Evolutionary conservation across 2,888 invertebrate species (phyloP).

Genomic region (Drosophila paucipuncta): DNA sequence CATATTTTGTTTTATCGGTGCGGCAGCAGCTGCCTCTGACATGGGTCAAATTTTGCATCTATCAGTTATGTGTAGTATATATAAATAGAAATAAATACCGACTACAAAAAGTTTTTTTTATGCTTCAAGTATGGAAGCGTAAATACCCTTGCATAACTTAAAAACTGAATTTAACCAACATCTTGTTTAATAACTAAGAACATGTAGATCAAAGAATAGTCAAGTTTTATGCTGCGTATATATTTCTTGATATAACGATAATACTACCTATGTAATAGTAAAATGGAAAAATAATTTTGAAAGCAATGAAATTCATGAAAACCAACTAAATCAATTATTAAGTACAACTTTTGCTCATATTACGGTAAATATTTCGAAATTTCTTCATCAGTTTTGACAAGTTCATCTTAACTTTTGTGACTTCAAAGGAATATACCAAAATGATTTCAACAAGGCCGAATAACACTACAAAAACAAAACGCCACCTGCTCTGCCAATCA

Average conservation of each 20-base stretch:
- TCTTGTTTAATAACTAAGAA: neutral
- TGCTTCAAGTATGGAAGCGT: neutral
- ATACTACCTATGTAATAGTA: neutral
- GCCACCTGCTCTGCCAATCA: neutral
- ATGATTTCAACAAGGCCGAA: neutral
- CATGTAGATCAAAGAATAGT: neutral
- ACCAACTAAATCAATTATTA: no score
- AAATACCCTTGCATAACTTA: neutral
- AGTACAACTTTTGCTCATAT: neutral
- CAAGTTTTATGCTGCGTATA: neutral
- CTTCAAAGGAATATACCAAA: slow-evolving; percentile 12
- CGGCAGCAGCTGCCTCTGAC: neutral
- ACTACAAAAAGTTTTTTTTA: neutral
- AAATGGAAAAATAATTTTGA: neutral
- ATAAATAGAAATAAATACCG: neutral
- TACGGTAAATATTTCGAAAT: neutral
- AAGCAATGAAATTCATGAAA: neutral
- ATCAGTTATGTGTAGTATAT: neutral
- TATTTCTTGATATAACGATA: neutral
- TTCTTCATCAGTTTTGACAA: neutral
- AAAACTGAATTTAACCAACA: neutral
- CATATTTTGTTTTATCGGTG: slow-evolving; percentile 33
- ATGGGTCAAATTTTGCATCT: slow-evolving; percentile 10
- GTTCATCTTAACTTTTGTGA: slow-evolving; percentile 8
- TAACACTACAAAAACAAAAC: neutral